Conservation (phyloP, 1,140 invertebrate genomes). For the Pomacea maculata region DNA sequence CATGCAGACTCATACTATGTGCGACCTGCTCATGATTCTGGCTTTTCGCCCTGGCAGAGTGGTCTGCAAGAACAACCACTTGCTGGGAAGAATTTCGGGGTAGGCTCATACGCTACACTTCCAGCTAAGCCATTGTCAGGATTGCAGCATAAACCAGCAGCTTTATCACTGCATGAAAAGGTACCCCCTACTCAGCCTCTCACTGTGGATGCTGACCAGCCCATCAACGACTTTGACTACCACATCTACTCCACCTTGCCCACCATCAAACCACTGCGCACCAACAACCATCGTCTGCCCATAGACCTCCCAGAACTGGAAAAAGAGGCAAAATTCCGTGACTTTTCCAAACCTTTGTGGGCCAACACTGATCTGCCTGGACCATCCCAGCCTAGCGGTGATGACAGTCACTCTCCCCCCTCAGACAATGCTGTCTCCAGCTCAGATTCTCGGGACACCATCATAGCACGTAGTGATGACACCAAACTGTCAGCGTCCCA, state of each 20-base stretch:
- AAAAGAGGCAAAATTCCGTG: conserved; percentile 21
- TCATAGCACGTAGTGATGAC: conserved; percentile 27
- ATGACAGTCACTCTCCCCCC: conserved; percentile 25
- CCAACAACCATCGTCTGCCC: conserved; percentile 15
- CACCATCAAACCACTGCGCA: conserved; percentile 49
- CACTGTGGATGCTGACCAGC: conserved; percentile 20
- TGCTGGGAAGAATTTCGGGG: conserved; percentile 34
- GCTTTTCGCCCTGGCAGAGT: conserved; percentile 41
- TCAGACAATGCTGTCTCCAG: conserved; percentile 40
- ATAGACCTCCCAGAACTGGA: conserved; percentile 16
- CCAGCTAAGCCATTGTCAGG: conserved; percentile 32
- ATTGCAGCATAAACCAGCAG: conserved; percentile 4
- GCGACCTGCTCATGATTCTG: conserved; percentile 28
- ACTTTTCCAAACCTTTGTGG: conserved; percentile 37
- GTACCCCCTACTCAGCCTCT: conserved; percentile 11
- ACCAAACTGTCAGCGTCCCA: conserved; percentile 1
- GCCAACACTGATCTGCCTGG: conserved; percentile 29
- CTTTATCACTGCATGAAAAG: neutral
- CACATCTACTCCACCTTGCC: conserved; percentile 45
- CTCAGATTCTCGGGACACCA: conserved; percentile 39
- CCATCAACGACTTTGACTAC: conserved; percentile 30
- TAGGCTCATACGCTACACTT: conserved; percentile 46
- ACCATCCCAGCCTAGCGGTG: conserved; percentile 11
- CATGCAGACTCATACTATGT: conserved; percentile 11
- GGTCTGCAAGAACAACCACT: conserved; percentile 20